A percentile compares a stretch with the other conserved stretches of the same genome.
Evolutionary conservation across 2,888 invertebrate species (phyloP).

Genomic region (Phyllotreta cruciferae): DNA sequence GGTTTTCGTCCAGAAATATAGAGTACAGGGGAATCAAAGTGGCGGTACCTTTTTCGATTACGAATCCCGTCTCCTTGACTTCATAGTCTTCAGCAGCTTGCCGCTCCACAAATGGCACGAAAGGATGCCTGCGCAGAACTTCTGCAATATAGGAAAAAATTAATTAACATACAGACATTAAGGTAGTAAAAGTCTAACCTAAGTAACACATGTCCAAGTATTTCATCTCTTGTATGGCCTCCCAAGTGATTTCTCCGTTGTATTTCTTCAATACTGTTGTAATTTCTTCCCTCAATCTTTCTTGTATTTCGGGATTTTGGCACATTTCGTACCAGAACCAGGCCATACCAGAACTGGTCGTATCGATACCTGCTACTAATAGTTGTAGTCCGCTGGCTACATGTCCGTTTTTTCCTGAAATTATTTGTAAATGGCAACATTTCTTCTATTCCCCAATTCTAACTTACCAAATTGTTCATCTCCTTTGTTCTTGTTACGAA

Average conservation of each 20-base stretch:
- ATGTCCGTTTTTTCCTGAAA: conserved; percentile 20
- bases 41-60: conserved; percentile 44
- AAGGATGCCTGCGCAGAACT: conserved; percentile 30
- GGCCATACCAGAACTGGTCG: conserved; percentile 66
- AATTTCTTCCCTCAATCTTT: conserved; percentile 62
- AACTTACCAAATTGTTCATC: conserved; percentile 14
- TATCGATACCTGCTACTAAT: conserved; percentile 69
- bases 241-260: conserved; percentile 61
- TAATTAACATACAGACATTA: too few relatives aligned
- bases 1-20: conserved; percentile 27
- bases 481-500: conserved; percentile 24
- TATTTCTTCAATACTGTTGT: conserved; percentile 55
- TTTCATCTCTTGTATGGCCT: conserved; percentile 62
- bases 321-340: conserved; percentile 66
- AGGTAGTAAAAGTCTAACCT: conserved; percentile 20
- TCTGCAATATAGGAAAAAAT: conserved; percentile 3
- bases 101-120: conserved; percentile 31
- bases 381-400: conserved; percentile 55
- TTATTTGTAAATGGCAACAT: not conserved
- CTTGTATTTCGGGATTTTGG: conserved; percentile 63
- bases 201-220: conserved; percentile 30
- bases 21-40: conserved; percentile 29
- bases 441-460: not conserved
- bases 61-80: conserved; percentile 45
- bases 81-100: conserved; percentile 49